These are phyloP conservation scores for Tursiops truncatus DNA, from an alignment of 2,113 vertebrate genomes.

Conservation along the genomic window DNA sequence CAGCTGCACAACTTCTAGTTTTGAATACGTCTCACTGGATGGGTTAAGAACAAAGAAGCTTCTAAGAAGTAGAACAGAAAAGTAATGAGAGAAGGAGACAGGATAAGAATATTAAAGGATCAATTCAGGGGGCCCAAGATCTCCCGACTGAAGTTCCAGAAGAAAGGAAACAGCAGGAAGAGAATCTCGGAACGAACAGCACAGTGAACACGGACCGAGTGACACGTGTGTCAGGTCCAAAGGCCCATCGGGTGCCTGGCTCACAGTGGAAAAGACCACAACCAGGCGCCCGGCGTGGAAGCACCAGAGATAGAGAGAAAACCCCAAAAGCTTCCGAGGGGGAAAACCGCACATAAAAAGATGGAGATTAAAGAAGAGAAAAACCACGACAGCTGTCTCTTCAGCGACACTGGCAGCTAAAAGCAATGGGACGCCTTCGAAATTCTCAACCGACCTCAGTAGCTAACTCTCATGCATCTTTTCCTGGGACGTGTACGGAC, in stretches of 20 bases:
- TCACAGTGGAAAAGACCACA: no score
- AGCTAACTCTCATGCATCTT: background rate
- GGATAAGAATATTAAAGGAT: background rate
- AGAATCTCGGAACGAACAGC: accelerated
- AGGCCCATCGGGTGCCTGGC: accelerated
- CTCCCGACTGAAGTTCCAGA: background rate
- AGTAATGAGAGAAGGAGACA: background rate
- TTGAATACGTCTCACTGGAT: background rate
- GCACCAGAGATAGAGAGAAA: background rate
- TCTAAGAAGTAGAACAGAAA: background rate
- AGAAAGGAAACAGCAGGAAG: background rate
- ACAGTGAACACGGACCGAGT: accelerated
- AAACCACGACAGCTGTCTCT: background rate
- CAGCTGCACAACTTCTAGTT: background rate
- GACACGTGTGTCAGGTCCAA: accelerated
- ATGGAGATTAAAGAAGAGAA: background rate
- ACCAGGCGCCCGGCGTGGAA: accelerated
- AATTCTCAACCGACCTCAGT: background rate
- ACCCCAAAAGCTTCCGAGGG: background rate
- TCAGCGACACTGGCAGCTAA: background rate
- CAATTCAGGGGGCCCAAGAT: background rate
- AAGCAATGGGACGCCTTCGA: background rate
- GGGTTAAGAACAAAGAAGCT: background rate
- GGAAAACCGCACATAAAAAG: background rate
- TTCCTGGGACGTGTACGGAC: background rate